Evolutionary conservation across 1,140 invertebrate species (phyloP).

Genomic region (Lordiphosa mommai): DNA sequence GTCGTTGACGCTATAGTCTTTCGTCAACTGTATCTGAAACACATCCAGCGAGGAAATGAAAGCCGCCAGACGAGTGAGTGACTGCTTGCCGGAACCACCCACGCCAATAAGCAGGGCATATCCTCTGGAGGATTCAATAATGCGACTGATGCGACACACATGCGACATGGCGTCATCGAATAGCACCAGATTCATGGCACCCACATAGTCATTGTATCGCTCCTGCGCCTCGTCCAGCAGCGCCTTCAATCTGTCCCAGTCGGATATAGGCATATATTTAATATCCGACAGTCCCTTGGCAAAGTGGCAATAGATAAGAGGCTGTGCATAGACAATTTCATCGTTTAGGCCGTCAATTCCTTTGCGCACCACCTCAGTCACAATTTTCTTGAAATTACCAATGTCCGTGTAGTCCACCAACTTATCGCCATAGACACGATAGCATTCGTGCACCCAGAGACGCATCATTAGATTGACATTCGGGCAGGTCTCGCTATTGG

Average conservation of each 20-base stretch:
- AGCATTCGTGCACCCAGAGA: conserved; percentile 94
- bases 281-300: conserved; percentile 93
- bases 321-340: conserved; percentile 83
- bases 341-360: conserved; percentile 89
- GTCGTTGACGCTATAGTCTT: conserved; percentile 92
- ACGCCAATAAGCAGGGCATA: conserved; percentile 96
- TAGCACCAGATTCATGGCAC: conserved; percentile 96
- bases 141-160: conserved; percentile 94
- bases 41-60: conserved; percentile 94
- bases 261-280: conserved; percentile 91
- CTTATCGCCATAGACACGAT: conserved; percentile 94
- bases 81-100: conserved; percentile 97
- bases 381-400: conserved; percentile 86
- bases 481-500: conserved; percentile 88
- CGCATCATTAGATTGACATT: conserved; percentile 86
- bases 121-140: conserved; percentile 93
- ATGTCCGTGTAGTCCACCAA: conserved; percentile 89
- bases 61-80: conserved; percentile 90
- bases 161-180: conserved; percentile 97
- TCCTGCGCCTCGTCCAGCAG: conserved; percentile 90
- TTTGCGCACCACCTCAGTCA: conserved; percentile 90
- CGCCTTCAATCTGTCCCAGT: conserved; percentile 87
- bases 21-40: conserved; percentile 93
- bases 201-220: conserved; percentile 91
- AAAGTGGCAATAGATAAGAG: conserved; percentile 94